phyloP scores from a whole-genome alignment of 1,140 invertebrate genomes.

The Drosophila santomea region DNA sequence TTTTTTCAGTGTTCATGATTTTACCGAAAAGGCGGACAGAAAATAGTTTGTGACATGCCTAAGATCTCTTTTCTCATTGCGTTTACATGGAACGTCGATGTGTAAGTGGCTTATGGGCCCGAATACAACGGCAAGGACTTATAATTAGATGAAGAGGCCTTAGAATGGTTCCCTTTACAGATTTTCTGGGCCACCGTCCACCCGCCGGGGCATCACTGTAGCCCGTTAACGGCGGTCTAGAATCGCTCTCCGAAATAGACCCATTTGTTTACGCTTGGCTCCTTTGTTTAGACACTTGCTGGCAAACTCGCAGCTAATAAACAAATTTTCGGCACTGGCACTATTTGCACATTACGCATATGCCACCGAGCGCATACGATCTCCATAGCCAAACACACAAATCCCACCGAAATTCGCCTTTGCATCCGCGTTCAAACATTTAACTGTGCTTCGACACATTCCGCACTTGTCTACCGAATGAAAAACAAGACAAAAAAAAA shows the following conservation, averaged over 20 bases:
- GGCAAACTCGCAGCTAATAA: conserved; percentile 33
- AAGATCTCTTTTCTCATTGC: too few relatives aligned
- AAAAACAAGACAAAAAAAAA: not conserved
- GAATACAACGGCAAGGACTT: not conserved
- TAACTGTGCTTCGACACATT: conserved; percentile 7
- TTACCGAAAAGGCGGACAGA: not conserved
- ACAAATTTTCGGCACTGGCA: conserved; percentile 33
- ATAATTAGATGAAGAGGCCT: conserved; percentile 5
- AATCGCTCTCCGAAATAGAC: conserved; percentile 5
- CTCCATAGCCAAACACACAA: not conserved
- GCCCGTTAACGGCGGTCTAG: not conserved
- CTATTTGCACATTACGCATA: conserved; percentile 56
- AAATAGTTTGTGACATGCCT: not conserved
- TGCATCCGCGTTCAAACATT: conserved; percentile 20
- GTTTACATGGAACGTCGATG: not conserved
- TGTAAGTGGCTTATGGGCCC: conserved; percentile 1
- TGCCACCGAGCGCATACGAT: conserved; percentile 19
- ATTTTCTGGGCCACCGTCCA: not conserved
- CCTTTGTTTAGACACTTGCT: conserved; percentile 52
- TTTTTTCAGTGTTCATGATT: too few relatives aligned
- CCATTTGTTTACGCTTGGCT: conserved; percentile 38
- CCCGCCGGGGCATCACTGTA: too few relatives aligned
- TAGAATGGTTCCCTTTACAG: not conserved
- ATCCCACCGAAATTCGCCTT: conserved; percentile 10
- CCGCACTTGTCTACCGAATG: not conserved